A percentile compares a stretch with the other conserved stretches of the same genome.
These are phyloP conservation scores for Pangasius macronema DNA, from an alignment of 2,797 vertebrate species.

Conservation along the genomic window DNA sequence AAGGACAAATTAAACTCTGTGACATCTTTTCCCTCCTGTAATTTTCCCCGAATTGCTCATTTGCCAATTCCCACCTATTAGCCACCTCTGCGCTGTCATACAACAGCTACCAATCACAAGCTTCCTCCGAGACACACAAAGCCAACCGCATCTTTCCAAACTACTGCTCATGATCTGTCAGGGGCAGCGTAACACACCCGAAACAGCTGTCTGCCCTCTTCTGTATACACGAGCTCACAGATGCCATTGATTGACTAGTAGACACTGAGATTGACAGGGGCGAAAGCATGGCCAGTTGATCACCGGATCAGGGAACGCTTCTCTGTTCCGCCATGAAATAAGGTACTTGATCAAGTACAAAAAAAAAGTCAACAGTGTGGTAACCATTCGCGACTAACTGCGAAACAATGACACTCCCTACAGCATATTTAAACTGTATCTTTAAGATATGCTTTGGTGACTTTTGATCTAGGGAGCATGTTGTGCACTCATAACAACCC, in stretches of 20 bases:
- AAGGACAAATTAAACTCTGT: background rate
- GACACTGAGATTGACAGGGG: background rate
- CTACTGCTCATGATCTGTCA: background rate
- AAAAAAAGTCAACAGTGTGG: background rate
- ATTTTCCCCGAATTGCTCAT: background rate
- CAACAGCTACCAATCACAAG: background rate
- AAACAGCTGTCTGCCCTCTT: background rate
- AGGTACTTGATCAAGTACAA: background rate
- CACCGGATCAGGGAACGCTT: background rate
- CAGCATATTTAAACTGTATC: background rate
- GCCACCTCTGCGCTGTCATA: background rate
- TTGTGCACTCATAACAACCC: conserved; percentile 16
- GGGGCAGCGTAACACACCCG: background rate
- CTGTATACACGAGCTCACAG: background rate
- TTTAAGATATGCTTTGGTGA: background rate
- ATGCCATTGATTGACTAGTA: background rate
- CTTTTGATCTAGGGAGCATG: background rate
- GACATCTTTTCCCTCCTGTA: no score
- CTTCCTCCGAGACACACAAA: background rate
- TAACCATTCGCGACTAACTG: background rate
- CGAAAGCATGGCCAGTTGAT: background rate
- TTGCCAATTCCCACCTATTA: background rate
- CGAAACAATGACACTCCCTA: background rate
- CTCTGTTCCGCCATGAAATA: background rate
- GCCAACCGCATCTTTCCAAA: background rate